Evolutionary conservation across 1,140 invertebrate genomes (phyloP).

Genomic region (Lerema accius): DNA sequence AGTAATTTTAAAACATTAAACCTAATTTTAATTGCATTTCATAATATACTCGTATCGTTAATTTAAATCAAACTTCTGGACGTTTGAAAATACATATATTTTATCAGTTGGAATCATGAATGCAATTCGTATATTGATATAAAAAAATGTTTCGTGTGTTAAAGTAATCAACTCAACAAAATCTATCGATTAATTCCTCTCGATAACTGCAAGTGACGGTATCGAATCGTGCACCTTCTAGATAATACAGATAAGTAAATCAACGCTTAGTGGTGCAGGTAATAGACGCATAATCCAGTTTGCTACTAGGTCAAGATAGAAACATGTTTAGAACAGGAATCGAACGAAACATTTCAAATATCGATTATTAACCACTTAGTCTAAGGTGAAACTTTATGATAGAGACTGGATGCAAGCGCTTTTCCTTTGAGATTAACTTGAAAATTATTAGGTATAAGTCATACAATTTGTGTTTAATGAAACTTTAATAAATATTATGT

Average conservation of each 20-base stretch:
- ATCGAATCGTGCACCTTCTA: constrained; percentile 17
- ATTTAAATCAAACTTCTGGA: no score
- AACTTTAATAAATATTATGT: no score
- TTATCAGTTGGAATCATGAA: no score
- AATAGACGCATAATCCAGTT: constrained; percentile 33
- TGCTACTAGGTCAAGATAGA: constrained; percentile 53
- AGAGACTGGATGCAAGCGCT: constrained; percentile 19
- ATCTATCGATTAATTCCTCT: no score
- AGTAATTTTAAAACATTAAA: no score
- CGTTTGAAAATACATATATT: no score
- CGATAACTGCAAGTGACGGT: constrained; percentile 7
- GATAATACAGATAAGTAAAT: constrained; percentile 35
- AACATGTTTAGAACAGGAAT: constrained; percentile 47
- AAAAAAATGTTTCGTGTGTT: no score
- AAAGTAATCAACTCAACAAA: constrained; percentile 3
- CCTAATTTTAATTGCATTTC: no score
- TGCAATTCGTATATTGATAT: no score
- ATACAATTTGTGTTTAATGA: no score
- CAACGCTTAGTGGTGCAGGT: constrained; percentile 25
- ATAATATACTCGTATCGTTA: no score
- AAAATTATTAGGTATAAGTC: no score
- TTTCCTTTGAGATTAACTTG: constrained; percentile 22
- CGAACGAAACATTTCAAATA: constrained; percentile 55
- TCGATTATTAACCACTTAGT: constrained; percentile 62
- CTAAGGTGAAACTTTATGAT: constrained; percentile 48